A percentile compares a stretch with the other conserved stretches of the same genome.
Evolutionary conservation across 1,140 invertebrate genomes (phyloP).

Genomic region (Sogatella furcifera): DNA sequence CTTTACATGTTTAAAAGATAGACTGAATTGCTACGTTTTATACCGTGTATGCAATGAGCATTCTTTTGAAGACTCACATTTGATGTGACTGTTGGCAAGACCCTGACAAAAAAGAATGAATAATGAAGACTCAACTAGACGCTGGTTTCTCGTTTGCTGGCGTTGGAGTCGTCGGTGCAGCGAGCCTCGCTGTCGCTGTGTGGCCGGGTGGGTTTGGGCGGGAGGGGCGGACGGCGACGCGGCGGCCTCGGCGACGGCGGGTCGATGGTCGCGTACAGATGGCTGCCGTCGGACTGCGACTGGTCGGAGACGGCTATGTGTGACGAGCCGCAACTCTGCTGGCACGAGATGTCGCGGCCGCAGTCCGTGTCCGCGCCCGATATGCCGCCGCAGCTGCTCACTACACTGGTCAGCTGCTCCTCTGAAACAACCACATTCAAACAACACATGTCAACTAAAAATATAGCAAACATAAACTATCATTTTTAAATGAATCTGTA

Average conservation of each 20-base stretch:
- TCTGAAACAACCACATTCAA: neutral
- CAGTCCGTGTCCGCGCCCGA: constrained; percentile 16
- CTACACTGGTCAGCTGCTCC: constrained; percentile 4
- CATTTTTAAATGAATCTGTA: constrained; percentile 8
- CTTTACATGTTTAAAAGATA: no score
- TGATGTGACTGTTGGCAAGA: no score
- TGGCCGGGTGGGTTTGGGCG: neutral
- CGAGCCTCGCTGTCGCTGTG: constrained; percentile 9
- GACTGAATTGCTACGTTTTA: no score
- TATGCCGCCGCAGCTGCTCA: constrained; percentile 3
- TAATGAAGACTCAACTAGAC: constrained; percentile 8
- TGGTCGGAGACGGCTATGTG: constrained; percentile 17
- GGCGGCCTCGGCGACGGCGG: constrained; percentile 13
- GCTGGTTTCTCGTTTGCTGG: constrained; percentile 18
- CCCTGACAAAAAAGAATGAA: no score
- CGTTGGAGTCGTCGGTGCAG: constrained; percentile 17
- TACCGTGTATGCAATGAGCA: no score
- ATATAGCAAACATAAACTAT: no score
- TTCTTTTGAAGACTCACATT: no score
- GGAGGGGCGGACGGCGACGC: constrained; percentile 3
- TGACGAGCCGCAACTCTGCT: constrained; percentile 16
- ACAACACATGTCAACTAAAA: no score
- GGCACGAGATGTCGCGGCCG: constrained; percentile 20
- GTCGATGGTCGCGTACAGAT: constrained; percentile 22
- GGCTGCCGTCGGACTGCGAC: constrained; percentile 11